Percentiles rank a stretch among this genome's conserved stretches.
Conservation (phyloP, 2,797 vertebrate genomes). For the Masticophis lateralis region DNA sequence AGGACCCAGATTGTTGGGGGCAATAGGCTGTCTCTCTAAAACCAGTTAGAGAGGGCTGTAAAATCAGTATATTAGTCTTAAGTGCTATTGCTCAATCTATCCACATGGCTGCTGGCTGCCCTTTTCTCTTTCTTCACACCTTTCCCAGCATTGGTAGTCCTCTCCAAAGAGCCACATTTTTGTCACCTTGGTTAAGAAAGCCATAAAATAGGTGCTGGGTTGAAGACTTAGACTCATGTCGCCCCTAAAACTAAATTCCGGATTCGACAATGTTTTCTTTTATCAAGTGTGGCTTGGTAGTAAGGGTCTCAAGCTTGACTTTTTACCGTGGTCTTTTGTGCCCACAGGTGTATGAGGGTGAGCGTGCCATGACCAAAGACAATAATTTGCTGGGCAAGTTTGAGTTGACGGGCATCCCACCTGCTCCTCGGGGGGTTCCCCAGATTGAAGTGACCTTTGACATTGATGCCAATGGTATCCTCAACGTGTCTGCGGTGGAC, state of each 20-base stretch:
- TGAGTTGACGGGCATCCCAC: constrained; percentile 81
- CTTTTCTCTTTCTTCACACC: neutral
- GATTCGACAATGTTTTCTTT: neutral
- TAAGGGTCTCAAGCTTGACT: neutral
- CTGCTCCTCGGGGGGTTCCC: constrained; percentile 81
- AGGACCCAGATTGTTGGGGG: too few species aligned
- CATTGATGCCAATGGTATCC: constrained; percentile 85
- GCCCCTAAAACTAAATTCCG: neutral
- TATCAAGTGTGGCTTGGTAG: neutral
- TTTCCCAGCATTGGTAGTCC: neutral
- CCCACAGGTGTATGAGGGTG: constrained; percentile 80
- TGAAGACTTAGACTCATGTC: neutral
- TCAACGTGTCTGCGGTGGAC: constrained; percentile 83
- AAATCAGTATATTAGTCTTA: too few species aligned
- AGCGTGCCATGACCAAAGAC: constrained; percentile 85
- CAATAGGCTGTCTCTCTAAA: too few species aligned
- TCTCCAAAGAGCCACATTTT: neutral
- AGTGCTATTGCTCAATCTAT: neutral
- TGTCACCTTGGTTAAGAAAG: neutral
- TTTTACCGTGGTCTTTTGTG: neutral
- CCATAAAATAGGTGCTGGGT: neutral
- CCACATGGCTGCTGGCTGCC: neutral
- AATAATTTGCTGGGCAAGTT: constrained; percentile 86
- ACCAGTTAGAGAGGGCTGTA: too few species aligned
- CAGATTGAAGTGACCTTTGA: constrained; percentile 88